These are phyloP conservation scores for Zapus hudsonius DNA, from an alignment of 2,113 vertebrate species.

Conservation along the genomic window DNA sequence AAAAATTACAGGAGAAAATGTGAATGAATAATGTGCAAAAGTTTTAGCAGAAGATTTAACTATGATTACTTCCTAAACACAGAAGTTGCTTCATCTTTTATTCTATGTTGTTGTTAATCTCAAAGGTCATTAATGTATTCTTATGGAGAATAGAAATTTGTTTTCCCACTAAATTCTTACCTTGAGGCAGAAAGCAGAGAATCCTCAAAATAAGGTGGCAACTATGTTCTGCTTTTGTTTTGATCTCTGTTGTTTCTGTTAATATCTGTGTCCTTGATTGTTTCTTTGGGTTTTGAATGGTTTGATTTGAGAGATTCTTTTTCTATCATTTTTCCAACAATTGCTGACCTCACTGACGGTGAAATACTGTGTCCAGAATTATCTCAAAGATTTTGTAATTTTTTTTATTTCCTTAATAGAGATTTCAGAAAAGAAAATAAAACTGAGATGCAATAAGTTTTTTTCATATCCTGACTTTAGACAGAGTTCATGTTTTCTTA, in stretches of 20 bases:
- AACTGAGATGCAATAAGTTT: not conserved
- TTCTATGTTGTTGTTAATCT: not conserved
- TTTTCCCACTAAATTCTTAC: slow-evolving; percentile 25
- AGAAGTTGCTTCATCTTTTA: not conserved
- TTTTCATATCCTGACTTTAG: not conserved
- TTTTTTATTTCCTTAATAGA: slow-evolving; percentile 3
- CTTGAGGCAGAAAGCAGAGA: not conserved
- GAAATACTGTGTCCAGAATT: not conserved
- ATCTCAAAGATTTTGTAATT: slow-evolving; percentile 6
- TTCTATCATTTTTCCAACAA: not conserved
- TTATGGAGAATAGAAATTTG: not conserved
- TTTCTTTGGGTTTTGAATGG: not conserved
- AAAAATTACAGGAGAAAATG: not conserved
- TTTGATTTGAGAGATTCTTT: not conserved
- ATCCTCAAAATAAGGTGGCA: not conserved
- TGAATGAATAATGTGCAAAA: not conserved
- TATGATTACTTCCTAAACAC: not conserved
- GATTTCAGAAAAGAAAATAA: not conserved
- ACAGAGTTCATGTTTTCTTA: not conserved
- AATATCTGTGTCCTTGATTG: not conserved
- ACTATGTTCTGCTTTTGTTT: slow-evolving; percentile 32
- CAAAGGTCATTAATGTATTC: not conserved
- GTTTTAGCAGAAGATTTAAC: not conserved
- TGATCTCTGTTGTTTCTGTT: not conserved
- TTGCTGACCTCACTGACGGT: not conserved